Conservation (phyloP, 1,140 invertebrate genomes). For the Drosophila simulans region DNA sequence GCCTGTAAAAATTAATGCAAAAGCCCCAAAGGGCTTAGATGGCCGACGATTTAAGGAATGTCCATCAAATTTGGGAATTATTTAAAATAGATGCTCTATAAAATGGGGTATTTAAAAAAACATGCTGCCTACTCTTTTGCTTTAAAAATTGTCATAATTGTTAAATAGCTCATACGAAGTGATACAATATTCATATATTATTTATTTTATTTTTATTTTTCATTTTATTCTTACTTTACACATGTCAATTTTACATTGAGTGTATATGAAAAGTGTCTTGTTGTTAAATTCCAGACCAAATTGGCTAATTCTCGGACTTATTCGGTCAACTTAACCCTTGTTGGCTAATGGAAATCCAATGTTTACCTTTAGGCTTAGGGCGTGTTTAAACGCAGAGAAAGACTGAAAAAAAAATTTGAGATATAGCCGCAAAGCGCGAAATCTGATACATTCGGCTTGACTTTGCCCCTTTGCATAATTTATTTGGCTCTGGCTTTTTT, state of each 20-base stretch:
- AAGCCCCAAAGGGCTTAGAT: constrained; percentile 39
- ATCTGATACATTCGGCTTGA: constrained; percentile 69
- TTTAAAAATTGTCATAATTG: neutral
- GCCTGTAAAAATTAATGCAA: constrained; percentile 41
- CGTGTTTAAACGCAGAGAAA: constrained; percentile 35
- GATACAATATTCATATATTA: too few relatives aligned
- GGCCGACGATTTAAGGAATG: constrained; percentile 40
- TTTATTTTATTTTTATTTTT: too few relatives aligned
- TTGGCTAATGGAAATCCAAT: constrained; percentile 70
- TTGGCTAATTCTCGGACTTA: constrained; percentile 30
- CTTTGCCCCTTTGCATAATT: constrained; percentile 60
- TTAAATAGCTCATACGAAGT: neutral
- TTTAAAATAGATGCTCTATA: neutral
- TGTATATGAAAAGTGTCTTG: constrained; percentile 10
- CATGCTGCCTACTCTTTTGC: too few relatives aligned
- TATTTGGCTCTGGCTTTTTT: constrained; percentile 40
- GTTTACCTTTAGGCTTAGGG: constrained; percentile 68
- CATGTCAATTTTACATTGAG: neutral
- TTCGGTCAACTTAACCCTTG: constrained; percentile 28
- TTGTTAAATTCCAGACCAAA: neutral
- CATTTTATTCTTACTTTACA: too few relatives aligned
- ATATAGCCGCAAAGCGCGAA: constrained; percentile 66
- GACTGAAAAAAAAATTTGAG: constrained; percentile 20
- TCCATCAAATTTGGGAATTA: constrained; percentile 8
- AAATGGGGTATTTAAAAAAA: neutral